A percentile compares a stretch with the other conserved stretches of the same genome.
Conservation (phyloP, 2,888 invertebrate genomes). For the Clepsis dumicolana region DNA sequence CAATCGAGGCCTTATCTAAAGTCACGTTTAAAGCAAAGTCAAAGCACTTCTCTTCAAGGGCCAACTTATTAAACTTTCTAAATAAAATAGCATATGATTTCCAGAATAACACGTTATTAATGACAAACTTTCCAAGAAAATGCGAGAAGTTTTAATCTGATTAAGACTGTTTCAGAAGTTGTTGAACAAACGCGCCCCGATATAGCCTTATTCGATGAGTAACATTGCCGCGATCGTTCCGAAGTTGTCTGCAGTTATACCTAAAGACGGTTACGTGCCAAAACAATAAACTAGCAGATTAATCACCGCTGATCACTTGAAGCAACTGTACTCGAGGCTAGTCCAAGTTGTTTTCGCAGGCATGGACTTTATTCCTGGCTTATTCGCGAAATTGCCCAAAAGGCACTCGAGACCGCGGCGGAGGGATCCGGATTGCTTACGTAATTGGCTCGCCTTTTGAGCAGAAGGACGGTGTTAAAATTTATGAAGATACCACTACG, state of each 20-base stretch:
- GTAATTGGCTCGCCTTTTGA: slow-evolving; percentile 44
- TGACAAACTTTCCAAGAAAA: slow-evolving; percentile 34
- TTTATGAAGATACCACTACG: slow-evolving; percentile 35
- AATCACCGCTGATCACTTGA: slow-evolving; percentile 42
- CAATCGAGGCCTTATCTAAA: neutral
- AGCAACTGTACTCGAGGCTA: slow-evolving; percentile 35
- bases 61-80: slow-evolving; percentile 1
- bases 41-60: neutral
- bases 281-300: slow-evolving; percentile 40
- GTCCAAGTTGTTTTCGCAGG: slow-evolving; percentile 35
- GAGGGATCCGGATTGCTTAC: slow-evolving; percentile 32
- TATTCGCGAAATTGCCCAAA: slow-evolving; percentile 37
- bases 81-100: slow-evolving; percentile 39
- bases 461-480: slow-evolving; percentile 34
- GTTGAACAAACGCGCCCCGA: slow-evolving; percentile 30
- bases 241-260: slow-evolving; percentile 11
- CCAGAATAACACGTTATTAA: slow-evolving; percentile 34
- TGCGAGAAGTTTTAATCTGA: slow-evolving; percentile 40
- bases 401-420: slow-evolving; percentile 28
- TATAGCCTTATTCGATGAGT: slow-evolving; percentile 37
- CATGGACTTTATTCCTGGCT: slow-evolving; percentile 37
- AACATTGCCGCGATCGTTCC: slow-evolving; percentile 30
- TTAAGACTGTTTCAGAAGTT: slow-evolving; percentile 36
- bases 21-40: neutral
- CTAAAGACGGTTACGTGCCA: slow-evolving; percentile 36